Evolutionary conservation across 2,888 invertebrate species (phyloP).

Genomic region (Parelbella ahira): DNA sequence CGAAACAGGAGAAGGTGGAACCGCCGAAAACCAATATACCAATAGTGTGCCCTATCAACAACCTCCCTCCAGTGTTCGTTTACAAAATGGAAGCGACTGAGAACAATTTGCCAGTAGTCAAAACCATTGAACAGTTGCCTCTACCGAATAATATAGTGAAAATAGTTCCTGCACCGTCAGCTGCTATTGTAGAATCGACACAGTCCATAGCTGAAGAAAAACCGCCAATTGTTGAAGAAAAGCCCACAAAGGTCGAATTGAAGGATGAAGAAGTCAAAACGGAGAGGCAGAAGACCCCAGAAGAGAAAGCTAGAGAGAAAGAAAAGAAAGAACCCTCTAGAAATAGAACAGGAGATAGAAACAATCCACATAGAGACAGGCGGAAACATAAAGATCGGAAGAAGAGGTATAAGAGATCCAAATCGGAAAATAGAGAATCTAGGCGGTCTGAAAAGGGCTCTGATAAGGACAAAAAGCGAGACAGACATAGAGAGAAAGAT

Average conservation of each 20-base stretch:
- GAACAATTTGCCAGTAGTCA: conserved; percentile 43
- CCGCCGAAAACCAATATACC: conserved; percentile 33
- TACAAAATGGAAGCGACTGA: conserved; percentile 58
- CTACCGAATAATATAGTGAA: conserved; percentile 31
- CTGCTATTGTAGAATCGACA: too few relatives aligned
- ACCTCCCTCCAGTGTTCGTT: conserved; percentile 52
- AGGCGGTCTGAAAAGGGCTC: conserved; percentile 28
- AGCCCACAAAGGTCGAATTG: conserved; percentile 25
- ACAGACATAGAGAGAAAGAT: conserved; percentile 32
- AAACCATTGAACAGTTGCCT: conserved; percentile 36
- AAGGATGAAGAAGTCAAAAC: conserved; percentile 29
- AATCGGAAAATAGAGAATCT: conserved; percentile 47
- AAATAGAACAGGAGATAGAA: conserved; percentile 18
- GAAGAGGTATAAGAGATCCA: conserved; percentile 47
- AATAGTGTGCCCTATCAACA: conserved; percentile 33
- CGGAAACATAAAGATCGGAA: conserved; percentile 50
- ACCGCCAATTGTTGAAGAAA: conserved; percentile 31
- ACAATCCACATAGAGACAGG: conserved; percentile 42
- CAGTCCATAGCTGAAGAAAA: conserved; percentile 29
- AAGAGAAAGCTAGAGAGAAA: conserved; percentile 28
- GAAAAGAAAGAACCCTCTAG: conserved; percentile 26
- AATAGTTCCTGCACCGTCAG: conserved; percentile 32
- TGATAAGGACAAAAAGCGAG: conserved; percentile 38
- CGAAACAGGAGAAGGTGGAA: conserved; percentile 33
- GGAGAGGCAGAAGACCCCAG: conserved; percentile 27